Evolutionary conservation across 2,113 vertebrate species (phyloP).

Genomic region (Semnornis frantzii): DNA sequence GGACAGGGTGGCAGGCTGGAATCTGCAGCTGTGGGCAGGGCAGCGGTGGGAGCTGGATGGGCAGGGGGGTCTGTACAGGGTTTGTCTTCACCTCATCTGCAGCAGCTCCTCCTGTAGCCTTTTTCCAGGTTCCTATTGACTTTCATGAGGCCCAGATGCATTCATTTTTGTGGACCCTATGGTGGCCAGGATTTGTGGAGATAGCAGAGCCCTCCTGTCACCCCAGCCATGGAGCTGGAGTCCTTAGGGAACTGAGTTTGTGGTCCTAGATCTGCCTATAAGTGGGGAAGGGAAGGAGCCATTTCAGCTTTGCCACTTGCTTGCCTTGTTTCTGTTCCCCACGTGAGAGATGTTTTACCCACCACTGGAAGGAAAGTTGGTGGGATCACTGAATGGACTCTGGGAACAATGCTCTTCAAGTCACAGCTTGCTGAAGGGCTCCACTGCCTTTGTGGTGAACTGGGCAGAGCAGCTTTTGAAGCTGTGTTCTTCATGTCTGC

Average conservation of each 20-base stretch:
- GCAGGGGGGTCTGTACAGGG: fast-evolving
- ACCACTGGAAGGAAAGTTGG: background rate
- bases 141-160: fast-evolving
- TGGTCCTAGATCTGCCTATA: background rate
- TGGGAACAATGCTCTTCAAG: background rate
- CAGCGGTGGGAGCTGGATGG: background rate
- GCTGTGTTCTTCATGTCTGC: background rate
- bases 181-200: background rate
- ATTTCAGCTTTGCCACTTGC: fast-evolving
- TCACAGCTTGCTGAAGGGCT: background rate
- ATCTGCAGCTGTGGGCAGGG: background rate
- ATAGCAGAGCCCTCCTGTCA: background rate
- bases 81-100: background rate
- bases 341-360: background rate
- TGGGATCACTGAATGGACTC: background rate
- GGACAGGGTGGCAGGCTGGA: background rate
- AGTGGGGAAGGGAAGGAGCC: background rate
- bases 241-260: background rate
- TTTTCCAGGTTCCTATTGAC: background rate
- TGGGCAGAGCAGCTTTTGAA: background rate
- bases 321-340: background rate
- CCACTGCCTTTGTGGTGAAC: background rate
- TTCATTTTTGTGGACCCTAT: background rate
- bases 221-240: background rate
- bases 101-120: fast-evolving